These are phyloP conservation scores for human (Homo sapiens) DNA, from an alignment of 2,113 vertebrate species.

Conservation along the genomic window DNA sequence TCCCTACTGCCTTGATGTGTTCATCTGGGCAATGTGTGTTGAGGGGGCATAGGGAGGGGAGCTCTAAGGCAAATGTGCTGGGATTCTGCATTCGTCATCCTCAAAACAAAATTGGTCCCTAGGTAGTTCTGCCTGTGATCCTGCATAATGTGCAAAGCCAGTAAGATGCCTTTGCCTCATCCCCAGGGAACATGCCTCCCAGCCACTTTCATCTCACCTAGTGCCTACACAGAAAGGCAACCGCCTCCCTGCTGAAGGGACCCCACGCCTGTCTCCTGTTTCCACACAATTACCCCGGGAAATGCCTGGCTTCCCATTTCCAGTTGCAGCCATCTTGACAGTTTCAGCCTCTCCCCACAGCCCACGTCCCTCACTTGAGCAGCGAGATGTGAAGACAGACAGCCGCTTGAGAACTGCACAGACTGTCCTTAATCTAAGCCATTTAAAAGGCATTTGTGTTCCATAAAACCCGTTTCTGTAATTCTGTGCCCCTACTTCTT, in stretches of 20 bases:
- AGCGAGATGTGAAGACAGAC: slow-evolving; percentile 52
- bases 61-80: not conserved
- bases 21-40: not conserved
- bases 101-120: not conserved
- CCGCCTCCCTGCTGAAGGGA: not conserved
- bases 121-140: not conserved
- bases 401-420: slow-evolving; percentile 55
- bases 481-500: slow-evolving; percentile 36
- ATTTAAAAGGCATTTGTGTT: slow-evolving; percentile 59
- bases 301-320: slow-evolving; percentile 51
- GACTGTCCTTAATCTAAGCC: slow-evolving; percentile 48
- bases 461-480: not conserved
- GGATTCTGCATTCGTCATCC: not conserved
- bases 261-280: not conserved
- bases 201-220: slow-evolving; percentile 15
- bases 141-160: not conserved
- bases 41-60: not conserved
- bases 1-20: not conserved
- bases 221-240: not conserved
- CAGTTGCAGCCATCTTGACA: not conserved
- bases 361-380: slow-evolving; percentile 42
- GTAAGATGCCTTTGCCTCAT: not conserved
- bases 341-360: not conserved
- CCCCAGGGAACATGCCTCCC: not conserved
- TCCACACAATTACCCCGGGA: slow-evolving; percentile 45